These are phyloP conservation scores for Epistrophe grossulariae DNA, from an alignment of 2,888 invertebrate genomes.

Conservation along the genomic window DNA sequence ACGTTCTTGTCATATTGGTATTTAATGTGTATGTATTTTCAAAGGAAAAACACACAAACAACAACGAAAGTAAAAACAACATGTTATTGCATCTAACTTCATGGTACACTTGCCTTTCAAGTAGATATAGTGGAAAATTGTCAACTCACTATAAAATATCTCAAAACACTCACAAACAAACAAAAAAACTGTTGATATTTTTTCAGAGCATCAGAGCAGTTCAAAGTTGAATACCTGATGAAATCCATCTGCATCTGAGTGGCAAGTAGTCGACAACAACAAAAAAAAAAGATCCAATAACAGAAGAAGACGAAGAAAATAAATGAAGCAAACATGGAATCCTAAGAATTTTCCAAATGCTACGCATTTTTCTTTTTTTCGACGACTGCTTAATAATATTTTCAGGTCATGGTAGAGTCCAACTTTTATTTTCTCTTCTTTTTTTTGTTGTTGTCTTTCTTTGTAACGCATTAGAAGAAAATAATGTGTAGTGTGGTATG, in stretches of 20 bases:
- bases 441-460: neutral
- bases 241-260: constrained; percentile 30
- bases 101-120: constrained; percentile 26
- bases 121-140: constrained; percentile 35
- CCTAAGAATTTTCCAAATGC: constrained; percentile 52
- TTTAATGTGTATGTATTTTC: neutral
- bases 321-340: constrained; percentile 49
- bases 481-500: constrained; percentile 14
- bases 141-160: constrained; percentile 21
- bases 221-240: constrained; percentile 44
- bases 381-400: constrained; percentile 3
- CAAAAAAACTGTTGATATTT: constrained; percentile 14
- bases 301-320: neutral
- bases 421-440: constrained; percentile 2
- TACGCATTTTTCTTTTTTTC: constrained; percentile 45
- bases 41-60: neutral
- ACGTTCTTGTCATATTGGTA: neutral
- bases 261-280: constrained; percentile 28
- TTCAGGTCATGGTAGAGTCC: constrained; percentile 48
- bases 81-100: constrained; percentile 10
- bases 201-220: constrained; percentile 3
- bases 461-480: constrained; percentile 63
- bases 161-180: neutral
- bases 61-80: constrained; percentile 27
- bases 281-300: constrained; percentile 14